These are phyloP conservation scores for Thymelicus lineola DNA, from an alignment of 2,888 invertebrate species.

Conservation along the genomic window DNA sequence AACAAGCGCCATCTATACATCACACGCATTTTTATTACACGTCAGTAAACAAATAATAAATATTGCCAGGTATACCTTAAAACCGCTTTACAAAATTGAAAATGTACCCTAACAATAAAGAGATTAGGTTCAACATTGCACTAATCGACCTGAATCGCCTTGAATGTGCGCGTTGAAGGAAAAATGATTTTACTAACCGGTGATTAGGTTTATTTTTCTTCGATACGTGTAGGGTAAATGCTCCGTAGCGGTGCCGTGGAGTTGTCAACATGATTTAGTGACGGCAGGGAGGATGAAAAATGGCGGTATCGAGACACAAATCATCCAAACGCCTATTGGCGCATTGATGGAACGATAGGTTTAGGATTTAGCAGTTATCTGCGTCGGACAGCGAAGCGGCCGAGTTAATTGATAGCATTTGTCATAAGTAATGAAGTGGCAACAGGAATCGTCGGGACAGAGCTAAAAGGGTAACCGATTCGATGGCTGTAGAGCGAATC, in stretches of 20 bases:
- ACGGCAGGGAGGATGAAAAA: conserved; percentile 56
- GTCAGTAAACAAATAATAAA: conserved; percentile 56
- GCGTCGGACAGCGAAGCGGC: conserved; percentile 27
- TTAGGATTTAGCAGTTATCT: conserved; percentile 37
- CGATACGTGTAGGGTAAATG: conserved; percentile 40
- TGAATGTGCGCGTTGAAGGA: conserved; percentile 10
- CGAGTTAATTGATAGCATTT: conserved; percentile 33
- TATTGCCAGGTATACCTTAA: conserved; percentile 39
- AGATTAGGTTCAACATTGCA: conserved; percentile 43
- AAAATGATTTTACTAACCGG: conserved; percentile 38
- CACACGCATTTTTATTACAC: conserved; percentile 51
- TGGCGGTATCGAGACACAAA: conserved; percentile 53
- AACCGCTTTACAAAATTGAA: conserved; percentile 37
- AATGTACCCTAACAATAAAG: conserved; percentile 39
- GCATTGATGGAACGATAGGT: conserved; percentile 50
- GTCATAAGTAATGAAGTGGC: conserved; percentile 34
- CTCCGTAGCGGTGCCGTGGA: conserved; percentile 49
- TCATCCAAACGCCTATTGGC: conserved; percentile 55
- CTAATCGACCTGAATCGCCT: conserved; percentile 41
- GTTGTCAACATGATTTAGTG: conserved; percentile 59
- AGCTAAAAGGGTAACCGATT: conserved; percentile 8
- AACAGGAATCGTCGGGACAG: conserved; percentile 3
- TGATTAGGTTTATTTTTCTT: conserved; percentile 41
- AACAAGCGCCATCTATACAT: conserved; percentile 47
- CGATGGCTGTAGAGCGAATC: neutral